Evolutionary conservation across 2,888 invertebrate genomes (phyloP).

Genomic region (Pollenia angustigena): DNA sequence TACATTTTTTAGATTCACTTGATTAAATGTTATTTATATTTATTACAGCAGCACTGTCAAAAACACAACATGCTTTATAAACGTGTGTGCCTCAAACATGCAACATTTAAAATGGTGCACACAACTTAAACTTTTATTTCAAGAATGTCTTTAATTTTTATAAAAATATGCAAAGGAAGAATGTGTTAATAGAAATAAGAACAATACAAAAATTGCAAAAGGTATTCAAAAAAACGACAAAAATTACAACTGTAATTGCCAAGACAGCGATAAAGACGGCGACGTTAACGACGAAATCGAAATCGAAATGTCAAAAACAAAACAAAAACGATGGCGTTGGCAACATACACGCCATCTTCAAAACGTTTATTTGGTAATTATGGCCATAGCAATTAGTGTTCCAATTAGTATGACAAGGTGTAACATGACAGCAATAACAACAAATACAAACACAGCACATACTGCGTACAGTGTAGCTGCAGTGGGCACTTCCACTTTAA

Average conservation of each 20-base stretch:
- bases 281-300: conserved; percentile 31
- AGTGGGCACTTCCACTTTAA: not conserved
- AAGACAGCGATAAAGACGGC: conserved; percentile 15
- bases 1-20: too few species aligned
- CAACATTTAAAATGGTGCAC: not conserved
- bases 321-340: conserved; percentile 74
- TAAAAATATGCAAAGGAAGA: conserved; percentile 57
- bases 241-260: conserved; percentile 12
- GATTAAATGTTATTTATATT: too few species aligned
- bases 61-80: too few species aligned
- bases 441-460: not conserved
- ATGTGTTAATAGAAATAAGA: conserved; percentile 8
- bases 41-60: too few species aligned
- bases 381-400: conserved; percentile 65
- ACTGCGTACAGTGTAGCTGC: not conserved
- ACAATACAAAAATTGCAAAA: conserved; percentile 15
- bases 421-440: conserved; percentile 41
- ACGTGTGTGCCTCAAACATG: not conserved
- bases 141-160: conserved; percentile 44
- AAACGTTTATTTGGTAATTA: conserved; percentile 64
- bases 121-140: not conserved
- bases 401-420: conserved; percentile 68
- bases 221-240: not conserved
- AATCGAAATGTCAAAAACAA: conserved; percentile 72
- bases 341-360: conserved; percentile 67